A percentile compares a stretch with the other conserved stretches of the same genome.
Evolutionary conservation across 2,888 invertebrate species (phyloP).

Genomic region (Aethes cnicana): DNA sequence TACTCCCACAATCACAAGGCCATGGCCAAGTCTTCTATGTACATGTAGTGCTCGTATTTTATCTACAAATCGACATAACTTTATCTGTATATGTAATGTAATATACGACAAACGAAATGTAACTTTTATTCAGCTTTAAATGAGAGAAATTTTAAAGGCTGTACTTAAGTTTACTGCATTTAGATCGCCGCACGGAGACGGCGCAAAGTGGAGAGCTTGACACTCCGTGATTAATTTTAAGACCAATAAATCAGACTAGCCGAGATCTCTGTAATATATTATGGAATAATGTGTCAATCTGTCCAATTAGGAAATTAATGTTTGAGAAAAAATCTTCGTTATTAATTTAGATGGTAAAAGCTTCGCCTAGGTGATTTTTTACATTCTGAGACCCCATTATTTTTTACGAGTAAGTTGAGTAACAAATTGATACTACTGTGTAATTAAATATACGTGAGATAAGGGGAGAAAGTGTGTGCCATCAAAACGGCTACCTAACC

Average conservation of each 20-base stretch:
- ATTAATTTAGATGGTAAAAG: constrained; percentile 19
- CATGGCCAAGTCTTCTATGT: no score
- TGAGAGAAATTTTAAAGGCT: not conserved
- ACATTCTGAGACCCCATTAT: not conserved
- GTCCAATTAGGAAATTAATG: constrained; percentile 27
- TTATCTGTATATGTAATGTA: no score
- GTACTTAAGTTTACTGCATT: constrained; percentile 16
- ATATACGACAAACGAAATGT: no score
- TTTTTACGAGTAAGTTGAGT: constrained; percentile 12
- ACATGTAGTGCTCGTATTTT: no score
- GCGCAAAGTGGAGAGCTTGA: constrained; percentile 9
- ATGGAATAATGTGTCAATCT: constrained; percentile 21
- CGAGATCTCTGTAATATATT: constrained; percentile 23
- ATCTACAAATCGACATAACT: no score
- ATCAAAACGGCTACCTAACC: constrained; percentile 18
- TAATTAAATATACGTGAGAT: constrained; percentile 28
- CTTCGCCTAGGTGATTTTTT: not conserved
- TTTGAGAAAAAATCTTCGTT: constrained; percentile 11
- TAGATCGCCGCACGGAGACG: constrained; percentile 5
- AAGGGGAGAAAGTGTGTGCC: constrained; percentile 23
- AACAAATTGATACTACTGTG: constrained; percentile 14
- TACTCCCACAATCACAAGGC: no score
- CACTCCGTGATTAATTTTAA: constrained; percentile 18
- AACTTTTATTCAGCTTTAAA: no score
- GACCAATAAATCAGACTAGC: constrained; percentile 20